Base-by-base conservation (phyloP, 2,797 vertebrate species). In the Percopsis omiscomaycus region DNA sequence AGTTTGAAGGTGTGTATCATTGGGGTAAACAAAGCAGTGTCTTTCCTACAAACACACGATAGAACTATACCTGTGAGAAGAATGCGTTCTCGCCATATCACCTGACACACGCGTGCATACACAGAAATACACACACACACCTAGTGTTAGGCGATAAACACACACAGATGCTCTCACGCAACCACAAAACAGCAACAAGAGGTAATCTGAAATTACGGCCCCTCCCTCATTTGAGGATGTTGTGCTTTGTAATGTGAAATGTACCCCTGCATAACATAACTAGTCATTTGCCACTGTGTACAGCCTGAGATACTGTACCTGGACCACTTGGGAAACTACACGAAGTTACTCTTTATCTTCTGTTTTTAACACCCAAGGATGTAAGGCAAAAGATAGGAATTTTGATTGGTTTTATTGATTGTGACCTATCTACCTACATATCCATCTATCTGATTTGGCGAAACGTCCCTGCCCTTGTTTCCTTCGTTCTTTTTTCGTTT, bases 21-120 rank as follows among this genome's bases (percentile, higher is more conserved):
- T 79, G 58, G 69, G 37, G 68, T 79, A 83, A 88, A 87, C 66
- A 76, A 54, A 48, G 56, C 63, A 66, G 73, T 75, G 71, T 82
- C 65, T 82, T 75, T 80, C 79, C 77, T 66, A 80, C 62, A 77
- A 79, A 82, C 73, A 75, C 69, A 85, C 79, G 86, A 83, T 62
- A 52, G 59, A 61, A 49, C 29, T 52, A 59, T 70, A 78, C 69
- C 61, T 71, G 61, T 46, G 42, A 45, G 73, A 74, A 84, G 68
- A 85, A 75, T 80, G 54, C 8, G n/a, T 22, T 15, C 46, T 56
- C n/a, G 64, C 57, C 64, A 47, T 70, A 68, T 81, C 59, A 71
- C 29, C 44, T 73, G 55, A 55, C 61, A 55, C 61, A 55, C 44
- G 80, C 77, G 61, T 58, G 68, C 66, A 76, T 29, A 53, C 48